Conservation (phyloP, 2,888 invertebrate species). For the Eremobia ochroleuca region DNA sequence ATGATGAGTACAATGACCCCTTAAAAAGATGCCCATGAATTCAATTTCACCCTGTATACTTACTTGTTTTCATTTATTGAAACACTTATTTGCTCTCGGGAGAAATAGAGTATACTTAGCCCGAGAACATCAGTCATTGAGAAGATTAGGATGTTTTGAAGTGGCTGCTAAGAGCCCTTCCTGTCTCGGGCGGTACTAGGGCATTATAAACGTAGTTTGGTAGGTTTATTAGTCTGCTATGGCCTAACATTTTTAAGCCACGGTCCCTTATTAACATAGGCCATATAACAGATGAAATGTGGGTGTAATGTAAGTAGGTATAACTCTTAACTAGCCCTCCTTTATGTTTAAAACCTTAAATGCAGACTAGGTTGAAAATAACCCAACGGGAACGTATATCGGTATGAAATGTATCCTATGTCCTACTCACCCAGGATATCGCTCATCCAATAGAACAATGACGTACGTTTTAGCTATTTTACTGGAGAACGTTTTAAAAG, state of each 20-base stretch:
- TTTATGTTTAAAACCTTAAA: too few relatives aligned
- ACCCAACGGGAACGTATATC: not conserved
- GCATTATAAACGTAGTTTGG: not conserved
- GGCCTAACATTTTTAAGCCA: not conserved
- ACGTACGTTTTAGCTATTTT: too few relatives aligned
- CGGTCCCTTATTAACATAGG: not conserved
- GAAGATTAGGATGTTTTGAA: not conserved
- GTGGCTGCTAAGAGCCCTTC: slow-evolving; percentile 1
- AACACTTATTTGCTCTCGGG: not conserved
- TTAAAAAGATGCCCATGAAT: too few relatives aligned
- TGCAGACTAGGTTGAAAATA: not conserved
- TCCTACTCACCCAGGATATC: too few relatives aligned
- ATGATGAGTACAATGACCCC: too few relatives aligned
- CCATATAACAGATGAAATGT: not conserved
- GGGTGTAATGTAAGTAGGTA: not conserved
- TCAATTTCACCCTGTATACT: too few relatives aligned
- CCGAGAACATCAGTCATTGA: not conserved
- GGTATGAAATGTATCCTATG: too few relatives aligned
- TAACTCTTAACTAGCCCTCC: too few relatives aligned
- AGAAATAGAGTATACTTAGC: not conserved
- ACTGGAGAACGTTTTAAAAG: too few relatives aligned
- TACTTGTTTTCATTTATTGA: not conserved
- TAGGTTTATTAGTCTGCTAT: not conserved
- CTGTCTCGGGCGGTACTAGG: too few relatives aligned
- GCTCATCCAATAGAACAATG: too few relatives aligned